phyloP scores from a whole-genome alignment of 2,113 vertebrate species.

The Entelurus aequoreus region DNA sequence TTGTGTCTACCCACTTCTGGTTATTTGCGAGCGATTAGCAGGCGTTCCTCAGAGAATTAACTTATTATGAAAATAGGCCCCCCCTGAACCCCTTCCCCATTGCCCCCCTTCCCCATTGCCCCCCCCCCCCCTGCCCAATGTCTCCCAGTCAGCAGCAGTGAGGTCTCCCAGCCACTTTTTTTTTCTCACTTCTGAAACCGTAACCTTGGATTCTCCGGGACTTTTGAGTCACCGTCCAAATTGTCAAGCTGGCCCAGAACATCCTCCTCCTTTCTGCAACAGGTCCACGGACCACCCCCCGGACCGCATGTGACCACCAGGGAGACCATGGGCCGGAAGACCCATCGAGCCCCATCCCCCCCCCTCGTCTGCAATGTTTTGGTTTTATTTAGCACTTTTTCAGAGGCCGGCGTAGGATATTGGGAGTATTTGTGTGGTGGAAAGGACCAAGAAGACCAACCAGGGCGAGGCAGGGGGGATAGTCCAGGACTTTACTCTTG shows the following conservation, averaged over 20 bases:
- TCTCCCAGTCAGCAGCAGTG: conserved; percentile 19
- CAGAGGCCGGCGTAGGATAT: conserved; percentile 29
- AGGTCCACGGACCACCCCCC: conserved; percentile 16
- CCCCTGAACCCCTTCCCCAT: too few species aligned
- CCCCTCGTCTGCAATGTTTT: too few species aligned
- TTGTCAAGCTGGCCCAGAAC: conserved; percentile 6
- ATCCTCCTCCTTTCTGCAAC: conserved; percentile 15
- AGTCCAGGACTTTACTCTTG: neutral
- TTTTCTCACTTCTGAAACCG: conserved; percentile 31
- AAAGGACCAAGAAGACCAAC: neutral
- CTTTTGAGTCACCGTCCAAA: too few species aligned
- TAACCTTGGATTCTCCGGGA: too few species aligned
- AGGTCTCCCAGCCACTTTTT: conserved; percentile 10
- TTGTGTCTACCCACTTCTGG: too few species aligned
- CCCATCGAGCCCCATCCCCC: too few species aligned
- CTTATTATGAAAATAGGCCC: too few species aligned
- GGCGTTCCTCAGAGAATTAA: too few species aligned
- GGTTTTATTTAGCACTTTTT: conserved; percentile 32
- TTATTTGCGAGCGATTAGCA: too few species aligned
- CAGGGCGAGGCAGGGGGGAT: conserved; percentile 8
- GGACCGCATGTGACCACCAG: conserved; percentile 17
- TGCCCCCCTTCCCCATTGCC: too few species aligned
- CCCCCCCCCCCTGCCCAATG: neutral
- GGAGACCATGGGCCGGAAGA: conserved; percentile 10
- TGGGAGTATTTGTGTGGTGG: conserved; percentile 29